Percentiles rank a stretch among this genome's conserved stretches.
Conservation (phyloP, 2,888 invertebrate genomes). For the Bellardia pandia region DNA sequence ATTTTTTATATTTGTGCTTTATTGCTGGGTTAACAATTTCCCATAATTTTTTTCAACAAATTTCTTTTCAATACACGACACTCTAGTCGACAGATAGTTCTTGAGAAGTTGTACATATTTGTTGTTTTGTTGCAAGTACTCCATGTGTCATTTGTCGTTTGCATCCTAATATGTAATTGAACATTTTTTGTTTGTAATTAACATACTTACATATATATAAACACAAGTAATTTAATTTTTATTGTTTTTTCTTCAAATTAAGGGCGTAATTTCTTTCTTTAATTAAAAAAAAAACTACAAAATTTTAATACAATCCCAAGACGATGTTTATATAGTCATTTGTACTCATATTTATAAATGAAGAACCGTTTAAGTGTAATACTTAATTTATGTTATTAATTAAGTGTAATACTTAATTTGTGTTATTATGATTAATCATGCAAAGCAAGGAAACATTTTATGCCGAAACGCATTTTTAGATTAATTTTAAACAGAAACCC, state of each 20-base stretch:
- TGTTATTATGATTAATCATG: not conserved
- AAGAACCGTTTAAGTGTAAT: not conserved
- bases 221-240: not conserved
- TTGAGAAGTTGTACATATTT: not conserved
- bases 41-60: conserved; percentile 32
- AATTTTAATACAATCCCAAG: not conserved
- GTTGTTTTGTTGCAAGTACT: not conserved
- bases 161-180: not conserved
- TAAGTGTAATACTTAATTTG: not conserved
- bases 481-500: no score
- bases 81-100: not conserved
- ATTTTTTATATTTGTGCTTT: conserved; percentile 5
- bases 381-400: not conserved
- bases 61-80: conserved; percentile 17
- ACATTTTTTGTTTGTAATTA: not conserved
- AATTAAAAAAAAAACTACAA: not conserved
- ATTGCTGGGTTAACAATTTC: not conserved
- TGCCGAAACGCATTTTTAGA: no score
- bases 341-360: not conserved
- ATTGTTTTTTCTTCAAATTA: not conserved
- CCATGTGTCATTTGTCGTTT: not conserved
- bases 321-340: not conserved
- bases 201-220: not conserved
- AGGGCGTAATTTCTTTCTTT: not conserved
- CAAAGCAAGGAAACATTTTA: no score